Conservation (phyloP, 2,888 invertebrate genomes). For the Cataglyphis livida region DNA sequence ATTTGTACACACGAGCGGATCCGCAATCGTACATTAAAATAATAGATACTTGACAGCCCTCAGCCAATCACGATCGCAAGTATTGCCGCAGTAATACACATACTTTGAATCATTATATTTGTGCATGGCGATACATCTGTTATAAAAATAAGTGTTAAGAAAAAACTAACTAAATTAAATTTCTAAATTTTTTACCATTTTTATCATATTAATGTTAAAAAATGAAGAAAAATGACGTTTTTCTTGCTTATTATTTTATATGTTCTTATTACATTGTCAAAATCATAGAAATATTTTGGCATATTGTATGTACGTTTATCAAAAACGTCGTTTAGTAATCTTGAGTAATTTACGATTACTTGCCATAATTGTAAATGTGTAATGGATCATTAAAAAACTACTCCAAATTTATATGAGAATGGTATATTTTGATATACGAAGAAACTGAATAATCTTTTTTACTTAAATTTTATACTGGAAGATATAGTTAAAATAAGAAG, state of each 20-base stretch:
- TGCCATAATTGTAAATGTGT: conserved; percentile 47
- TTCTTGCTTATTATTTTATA: neutral
- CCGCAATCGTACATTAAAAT: conserved; percentile 13
- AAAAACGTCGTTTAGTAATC: conserved; percentile 53
- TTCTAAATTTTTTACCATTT: conserved; percentile 1
- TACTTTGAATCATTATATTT: neutral
- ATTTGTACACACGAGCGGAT: neutral
- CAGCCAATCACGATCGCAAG: conserved; percentile 7
- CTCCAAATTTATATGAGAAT: conserved; percentile 50
- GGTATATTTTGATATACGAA: conserved; percentile 2
- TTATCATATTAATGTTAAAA: neutral
- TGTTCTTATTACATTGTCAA: neutral
- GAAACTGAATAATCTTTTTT: conserved; percentile 36
- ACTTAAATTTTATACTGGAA: conserved; percentile 28
- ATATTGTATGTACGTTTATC: neutral
- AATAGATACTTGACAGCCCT: neutral
- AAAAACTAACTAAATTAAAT: neutral
- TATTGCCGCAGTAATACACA: neutral
- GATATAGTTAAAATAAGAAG: neutral
- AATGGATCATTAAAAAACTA: conserved; percentile 51
- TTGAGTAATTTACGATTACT: conserved; percentile 61
- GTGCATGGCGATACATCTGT: neutral
- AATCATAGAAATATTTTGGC: neutral
- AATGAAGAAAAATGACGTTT: neutral
- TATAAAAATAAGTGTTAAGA: neutral